These are phyloP conservation scores for Aphrophora alni DNA, from an alignment of 2,888 invertebrate species.

Conservation along the genomic window DNA sequence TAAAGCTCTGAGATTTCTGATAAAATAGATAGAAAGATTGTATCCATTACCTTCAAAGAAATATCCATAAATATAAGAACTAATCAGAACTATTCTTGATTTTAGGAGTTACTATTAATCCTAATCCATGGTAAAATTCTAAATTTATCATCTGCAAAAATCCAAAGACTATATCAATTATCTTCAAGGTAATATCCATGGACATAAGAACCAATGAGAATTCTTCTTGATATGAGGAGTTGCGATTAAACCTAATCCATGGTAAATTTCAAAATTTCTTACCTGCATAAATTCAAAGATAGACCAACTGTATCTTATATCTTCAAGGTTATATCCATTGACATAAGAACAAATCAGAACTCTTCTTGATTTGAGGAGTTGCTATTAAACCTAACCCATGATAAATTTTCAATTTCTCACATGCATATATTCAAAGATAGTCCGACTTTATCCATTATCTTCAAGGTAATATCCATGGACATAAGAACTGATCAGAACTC, in stretches of 20 bases:
- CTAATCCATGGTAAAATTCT: too few species aligned
- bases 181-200: too few species aligned
- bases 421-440: constrained; percentile 74
- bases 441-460: constrained; percentile 69
- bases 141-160: too few species aligned
- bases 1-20: too few species aligned
- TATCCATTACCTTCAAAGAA: constrained; percentile 70
- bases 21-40: constrained; percentile 69
- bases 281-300: constrained; percentile 75
- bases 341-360: constrained; percentile 71
- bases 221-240: too few species aligned
- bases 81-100: constrained; percentile 67
- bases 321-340: constrained; percentile 71
- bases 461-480: constrained; percentile 71
- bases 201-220: too few species aligned
- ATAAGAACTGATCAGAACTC: constrained; percentile 70
- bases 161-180: too few species aligned
- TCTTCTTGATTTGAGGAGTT: constrained; percentile 66
- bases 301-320: constrained; percentile 68
- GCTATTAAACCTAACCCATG: too few species aligned
- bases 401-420: too few species aligned
- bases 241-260: too few species aligned
- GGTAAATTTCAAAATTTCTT: too few species aligned
- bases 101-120: constrained; percentile 69
- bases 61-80: constrained; percentile 71